A percentile compares a stretch with the other conserved stretches of the same genome.
Evolutionary conservation across 2,888 invertebrate species (phyloP).

Genomic region (Aleiodes alternator): DNA sequence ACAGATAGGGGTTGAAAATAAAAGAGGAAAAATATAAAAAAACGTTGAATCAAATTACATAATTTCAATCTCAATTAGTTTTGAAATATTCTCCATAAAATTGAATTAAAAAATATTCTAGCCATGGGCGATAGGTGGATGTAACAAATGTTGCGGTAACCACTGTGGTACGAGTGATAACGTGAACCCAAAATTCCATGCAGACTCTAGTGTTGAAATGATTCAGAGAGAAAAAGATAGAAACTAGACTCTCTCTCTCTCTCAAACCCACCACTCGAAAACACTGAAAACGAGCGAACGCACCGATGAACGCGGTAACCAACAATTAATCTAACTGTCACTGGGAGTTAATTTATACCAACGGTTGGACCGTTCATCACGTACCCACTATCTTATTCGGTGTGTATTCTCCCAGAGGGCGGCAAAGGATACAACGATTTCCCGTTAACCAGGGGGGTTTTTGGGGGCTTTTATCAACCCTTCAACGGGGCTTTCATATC

Average conservation of each 20-base stretch:
- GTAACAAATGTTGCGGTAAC: constrained; percentile 36
- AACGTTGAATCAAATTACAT: neutral
- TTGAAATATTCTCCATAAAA: neutral
- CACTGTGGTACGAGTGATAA: constrained; percentile 32
- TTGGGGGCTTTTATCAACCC: constrained; percentile 68
- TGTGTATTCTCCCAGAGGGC: constrained; percentile 48
- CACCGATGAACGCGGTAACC: constrained; percentile 54
- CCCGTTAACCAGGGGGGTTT: constrained; percentile 57
- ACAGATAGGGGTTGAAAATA: constrained; percentile 9
- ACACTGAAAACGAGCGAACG: constrained; percentile 43
- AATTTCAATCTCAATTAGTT: constrained; percentile 29
- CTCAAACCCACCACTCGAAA: constrained; percentile 9
- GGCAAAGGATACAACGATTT: constrained; percentile 60
- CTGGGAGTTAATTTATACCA: constrained; percentile 72
- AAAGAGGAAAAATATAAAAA: neutral
- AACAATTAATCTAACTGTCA: constrained; percentile 73
- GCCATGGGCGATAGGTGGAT: constrained; percentile 37
- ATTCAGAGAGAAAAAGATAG: constrained; percentile 21
- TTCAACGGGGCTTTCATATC: constrained; percentile 68
- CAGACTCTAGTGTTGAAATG: constrained; percentile 21
- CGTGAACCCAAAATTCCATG: constrained; percentile 27
- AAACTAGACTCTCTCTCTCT: neutral
- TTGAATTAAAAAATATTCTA: constrained; percentile 6
- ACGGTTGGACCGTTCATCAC: constrained; percentile 70
- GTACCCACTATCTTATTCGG: constrained; percentile 67